Evolutionary conservation across 2,113 vertebrate genomes (phyloP).

Genomic region (Ochotona curzoniae): DNA sequence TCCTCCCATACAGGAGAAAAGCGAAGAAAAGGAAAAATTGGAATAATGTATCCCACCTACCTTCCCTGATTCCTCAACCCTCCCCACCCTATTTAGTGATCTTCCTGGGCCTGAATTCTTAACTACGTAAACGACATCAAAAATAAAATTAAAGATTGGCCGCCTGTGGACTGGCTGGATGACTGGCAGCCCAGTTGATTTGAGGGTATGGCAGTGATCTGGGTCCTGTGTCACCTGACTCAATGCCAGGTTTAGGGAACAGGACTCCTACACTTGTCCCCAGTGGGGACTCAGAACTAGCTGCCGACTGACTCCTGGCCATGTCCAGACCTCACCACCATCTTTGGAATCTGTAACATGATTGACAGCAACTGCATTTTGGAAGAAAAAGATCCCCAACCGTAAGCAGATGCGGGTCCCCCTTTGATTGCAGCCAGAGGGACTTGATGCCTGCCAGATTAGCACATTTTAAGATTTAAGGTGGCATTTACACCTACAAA

Average conservation of each 20-base stretch:
- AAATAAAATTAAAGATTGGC: no score
- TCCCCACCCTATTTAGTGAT: no score
- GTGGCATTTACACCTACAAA: background rate
- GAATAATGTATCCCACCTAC: no score
- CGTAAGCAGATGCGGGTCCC: background rate
- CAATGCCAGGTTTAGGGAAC: background rate
- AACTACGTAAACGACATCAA: no score
- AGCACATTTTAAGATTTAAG: background rate
- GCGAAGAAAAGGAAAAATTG: no score
- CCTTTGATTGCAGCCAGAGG: background rate
- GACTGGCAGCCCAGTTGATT: background rate
- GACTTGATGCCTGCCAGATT: background rate
- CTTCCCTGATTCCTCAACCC: no score
- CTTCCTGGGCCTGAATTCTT: no score
- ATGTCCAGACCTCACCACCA: background rate
- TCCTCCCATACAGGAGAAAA: no score
- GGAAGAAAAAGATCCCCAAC: background rate
- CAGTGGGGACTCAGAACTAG: background rate
- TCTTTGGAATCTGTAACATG: background rate
- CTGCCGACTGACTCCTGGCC: background rate
- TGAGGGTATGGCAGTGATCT: background rate
- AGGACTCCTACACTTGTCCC: background rate
- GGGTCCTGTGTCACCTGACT: background rate
- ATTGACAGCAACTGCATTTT: background rate
- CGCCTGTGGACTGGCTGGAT: background rate